These are phyloP conservation scores for Dysmachus trigonus DNA, from an alignment of 2,888 invertebrate species.

Conservation along the genomic window DNA sequence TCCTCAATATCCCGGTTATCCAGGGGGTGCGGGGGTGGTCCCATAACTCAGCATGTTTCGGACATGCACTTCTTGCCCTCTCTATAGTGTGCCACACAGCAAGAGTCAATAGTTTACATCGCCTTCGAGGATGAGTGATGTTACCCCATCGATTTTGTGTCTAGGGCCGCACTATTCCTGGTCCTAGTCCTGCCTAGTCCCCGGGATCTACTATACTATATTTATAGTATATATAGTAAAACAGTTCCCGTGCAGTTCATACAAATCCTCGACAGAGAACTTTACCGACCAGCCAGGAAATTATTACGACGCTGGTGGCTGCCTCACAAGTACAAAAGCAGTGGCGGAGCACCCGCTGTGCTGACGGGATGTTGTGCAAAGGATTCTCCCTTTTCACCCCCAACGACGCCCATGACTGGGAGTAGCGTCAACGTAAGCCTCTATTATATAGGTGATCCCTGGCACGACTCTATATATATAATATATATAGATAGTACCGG, in stretches of 20 bases:
- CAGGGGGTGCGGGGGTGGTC: not conserved
- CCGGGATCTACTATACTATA: not conserved
- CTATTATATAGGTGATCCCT: not conserved
- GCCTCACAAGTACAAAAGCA: not conserved
- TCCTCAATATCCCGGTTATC: not conserved
- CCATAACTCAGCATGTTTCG: constrained; percentile 8
- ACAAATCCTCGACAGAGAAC: not conserved
- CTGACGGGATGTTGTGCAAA: not conserved
- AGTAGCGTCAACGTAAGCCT: not conserved
- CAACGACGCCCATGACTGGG: not conserved
- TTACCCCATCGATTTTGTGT: not conserved
- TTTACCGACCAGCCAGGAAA: not conserved
- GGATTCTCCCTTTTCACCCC: not conserved
- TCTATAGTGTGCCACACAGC: not conserved
- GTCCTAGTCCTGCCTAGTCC: not conserved
- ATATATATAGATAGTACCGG: too few relatives aligned
- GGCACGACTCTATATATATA: not conserved
- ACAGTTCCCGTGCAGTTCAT: not conserved
- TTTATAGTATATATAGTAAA: not conserved
- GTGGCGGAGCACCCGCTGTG: constrained; percentile 4
- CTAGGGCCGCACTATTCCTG: not conserved
- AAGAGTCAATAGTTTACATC: constrained; percentile 14
- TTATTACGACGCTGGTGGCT: not conserved
- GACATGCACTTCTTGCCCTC: not conserved
- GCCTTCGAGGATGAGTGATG: not conserved